Conservation (phyloP, 2,888 invertebrate species). For the Diarsia brunnea region DNA sequence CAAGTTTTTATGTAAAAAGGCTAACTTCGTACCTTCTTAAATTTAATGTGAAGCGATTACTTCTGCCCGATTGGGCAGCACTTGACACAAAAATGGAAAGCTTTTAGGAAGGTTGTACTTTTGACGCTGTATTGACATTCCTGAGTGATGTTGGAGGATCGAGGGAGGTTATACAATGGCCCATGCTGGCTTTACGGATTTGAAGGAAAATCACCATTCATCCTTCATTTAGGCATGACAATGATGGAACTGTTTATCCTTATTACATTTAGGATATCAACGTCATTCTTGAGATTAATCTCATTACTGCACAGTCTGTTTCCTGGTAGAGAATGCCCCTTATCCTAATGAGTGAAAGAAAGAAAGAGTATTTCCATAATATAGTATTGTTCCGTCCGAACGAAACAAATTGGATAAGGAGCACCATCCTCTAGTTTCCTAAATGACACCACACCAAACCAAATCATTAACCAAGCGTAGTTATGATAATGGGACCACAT, state of each 20-base stretch:
- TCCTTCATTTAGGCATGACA: constrained; percentile 12
- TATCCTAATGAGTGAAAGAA: background rate
- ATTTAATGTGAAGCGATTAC: constrained; percentile 62
- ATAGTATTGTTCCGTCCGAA: no score
- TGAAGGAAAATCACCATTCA: constrained; percentile 39
- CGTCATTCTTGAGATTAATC: background rate
- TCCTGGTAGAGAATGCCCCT: background rate
- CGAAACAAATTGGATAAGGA: no score
- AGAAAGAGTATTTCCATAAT: background rate
- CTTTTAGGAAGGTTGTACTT: constrained; percentile 59
- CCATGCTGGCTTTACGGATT: constrained; percentile 28
- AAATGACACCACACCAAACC: no score
- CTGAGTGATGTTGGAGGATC: constrained; percentile 48
- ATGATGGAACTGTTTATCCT: constrained; percentile 18
- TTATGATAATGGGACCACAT: background rate
- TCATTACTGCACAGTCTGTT: background rate
- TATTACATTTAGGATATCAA: constrained; percentile 5
- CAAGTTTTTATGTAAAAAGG: constrained; percentile 56
- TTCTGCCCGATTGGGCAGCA: constrained; percentile 59
- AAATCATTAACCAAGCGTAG: background rate
- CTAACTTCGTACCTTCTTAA: constrained; percentile 56
- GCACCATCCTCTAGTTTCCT: background rate
- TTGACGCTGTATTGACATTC: constrained; percentile 59
- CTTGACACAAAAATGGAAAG: constrained; percentile 65
- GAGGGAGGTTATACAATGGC: constrained; percentile 35